phyloP scores from a whole-genome alignment of 2,113 vertebrate species.

The Petrocephalus zakoni region DNA sequence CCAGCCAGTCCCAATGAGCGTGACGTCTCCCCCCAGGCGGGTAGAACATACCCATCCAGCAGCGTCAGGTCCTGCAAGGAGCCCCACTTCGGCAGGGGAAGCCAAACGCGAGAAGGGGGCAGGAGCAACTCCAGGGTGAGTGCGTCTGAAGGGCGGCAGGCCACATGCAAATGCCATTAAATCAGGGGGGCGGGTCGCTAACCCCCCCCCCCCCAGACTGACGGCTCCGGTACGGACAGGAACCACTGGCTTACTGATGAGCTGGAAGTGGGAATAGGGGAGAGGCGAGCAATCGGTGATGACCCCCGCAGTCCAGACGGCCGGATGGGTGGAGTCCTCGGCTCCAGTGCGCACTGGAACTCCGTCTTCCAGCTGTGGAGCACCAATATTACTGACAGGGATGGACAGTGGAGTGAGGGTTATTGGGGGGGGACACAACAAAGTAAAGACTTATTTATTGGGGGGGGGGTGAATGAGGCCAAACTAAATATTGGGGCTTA shows the following conservation, averaged over 20 bases:
- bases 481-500: neutral
- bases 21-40: neutral
- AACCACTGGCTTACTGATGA: slow-evolving; percentile 45
- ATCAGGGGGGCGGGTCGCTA: neutral
- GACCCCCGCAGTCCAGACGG: slow-evolving; percentile 40
- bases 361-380: slow-evolving; percentile 38
- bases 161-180: neutral
- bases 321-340: slow-evolving; percentile 53
- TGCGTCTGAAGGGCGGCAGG: slow-evolving; percentile 50
- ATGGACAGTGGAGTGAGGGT: neutral
- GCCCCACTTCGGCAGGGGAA: neutral
- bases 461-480: neutral
- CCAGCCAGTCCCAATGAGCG: neutral
- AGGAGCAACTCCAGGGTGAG: slow-evolving; percentile 45
- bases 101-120: slow-evolving; percentile 8
- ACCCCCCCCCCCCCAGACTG: neutral
- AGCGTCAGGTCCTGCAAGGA: slow-evolving; percentile 6
- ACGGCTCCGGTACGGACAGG: neutral
- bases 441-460: neutral
- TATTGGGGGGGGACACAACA: neutral
- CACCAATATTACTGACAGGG: slow-evolving; percentile 26
- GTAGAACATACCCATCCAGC: neutral
- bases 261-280: slow-evolving; percentile 51
- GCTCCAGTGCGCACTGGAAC: slow-evolving; percentile 40
- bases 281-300: slow-evolving; percentile 44